Conservation (phyloP, 2,113 vertebrate genomes). For the Melanocharis versteri region DNA sequence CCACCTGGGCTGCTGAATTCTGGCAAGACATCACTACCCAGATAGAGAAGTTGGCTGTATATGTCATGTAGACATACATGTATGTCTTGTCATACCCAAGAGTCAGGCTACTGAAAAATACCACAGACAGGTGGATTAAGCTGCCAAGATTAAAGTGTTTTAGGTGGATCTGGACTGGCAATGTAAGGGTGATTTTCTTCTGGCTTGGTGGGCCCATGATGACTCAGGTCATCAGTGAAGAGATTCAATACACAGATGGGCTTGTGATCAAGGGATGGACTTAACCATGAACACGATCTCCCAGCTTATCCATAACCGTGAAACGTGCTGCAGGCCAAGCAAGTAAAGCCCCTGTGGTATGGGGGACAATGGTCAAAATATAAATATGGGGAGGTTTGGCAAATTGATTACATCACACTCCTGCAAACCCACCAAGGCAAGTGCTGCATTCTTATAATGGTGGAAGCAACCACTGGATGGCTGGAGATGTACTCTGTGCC, state of each 20-base stretch:
- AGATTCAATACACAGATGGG: neutral
- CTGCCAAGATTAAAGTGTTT: neutral
- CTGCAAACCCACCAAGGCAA: neutral
- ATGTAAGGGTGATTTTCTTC: neutral
- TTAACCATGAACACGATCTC: neutral
- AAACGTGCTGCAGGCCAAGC: neutral
- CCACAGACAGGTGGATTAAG: neutral
- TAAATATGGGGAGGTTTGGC: neutral
- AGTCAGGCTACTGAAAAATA: neutral
- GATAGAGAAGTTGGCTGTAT: neutral
- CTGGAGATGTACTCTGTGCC: neutral
- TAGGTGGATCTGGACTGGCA: neutral
- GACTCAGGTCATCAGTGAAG: neutral
- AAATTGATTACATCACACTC: neutral
- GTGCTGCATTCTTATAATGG: fast-evolving
- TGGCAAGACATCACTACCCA: neutral
- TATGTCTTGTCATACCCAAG: neutral
- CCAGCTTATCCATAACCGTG: neutral
- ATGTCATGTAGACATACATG: neutral
- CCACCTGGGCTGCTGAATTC: neutral
- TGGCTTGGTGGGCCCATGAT: neutral
- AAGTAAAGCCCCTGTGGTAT: neutral
- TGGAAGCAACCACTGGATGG: neutral
- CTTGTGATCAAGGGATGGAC: neutral
- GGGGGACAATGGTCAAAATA: neutral